Conservation (phyloP, 2,113 vertebrate species). For the Ctenodactylus gundi region DNA sequence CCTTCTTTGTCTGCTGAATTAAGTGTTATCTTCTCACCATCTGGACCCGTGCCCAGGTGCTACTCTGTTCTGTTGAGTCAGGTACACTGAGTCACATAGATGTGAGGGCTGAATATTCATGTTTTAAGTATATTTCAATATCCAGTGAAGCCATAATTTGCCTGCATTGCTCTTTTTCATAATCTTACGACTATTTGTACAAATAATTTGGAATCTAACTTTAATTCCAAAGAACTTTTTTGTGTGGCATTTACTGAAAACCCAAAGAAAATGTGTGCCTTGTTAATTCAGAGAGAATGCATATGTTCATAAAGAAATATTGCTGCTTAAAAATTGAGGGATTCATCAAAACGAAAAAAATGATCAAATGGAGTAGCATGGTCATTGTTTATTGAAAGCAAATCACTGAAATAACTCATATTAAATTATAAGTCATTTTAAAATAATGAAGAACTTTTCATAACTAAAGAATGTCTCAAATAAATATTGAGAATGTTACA, state of each 20-base stretch:
- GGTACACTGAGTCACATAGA: background rate
- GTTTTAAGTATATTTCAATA: background rate
- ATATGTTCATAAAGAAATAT: background rate
- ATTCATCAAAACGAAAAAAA: background rate
- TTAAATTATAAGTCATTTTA: background rate
- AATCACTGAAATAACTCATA: background rate
- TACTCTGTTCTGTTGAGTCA: background rate
- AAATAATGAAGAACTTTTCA: background rate
- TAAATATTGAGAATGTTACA: no score
- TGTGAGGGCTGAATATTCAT: background rate
- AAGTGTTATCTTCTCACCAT: background rate
- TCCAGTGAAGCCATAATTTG: background rate
- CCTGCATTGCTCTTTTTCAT: background rate
- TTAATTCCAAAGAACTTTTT: background rate
- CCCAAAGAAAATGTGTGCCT: background rate
- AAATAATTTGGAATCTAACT: background rate
- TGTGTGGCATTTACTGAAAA: background rate
- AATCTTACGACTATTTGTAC: background rate
- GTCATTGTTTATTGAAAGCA: accelerated
- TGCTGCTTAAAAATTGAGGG: background rate
- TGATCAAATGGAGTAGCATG: background rate
- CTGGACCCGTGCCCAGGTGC: background rate
- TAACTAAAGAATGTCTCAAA: no score
- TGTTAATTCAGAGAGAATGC: background rate
- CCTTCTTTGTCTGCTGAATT: background rate